A percentile compares a stretch with the other conserved stretches of the same genome.
Evolutionary conservation across 1,140 invertebrate genomes (phyloP).

Genomic region (Diplogasteroides magnus): DNA sequence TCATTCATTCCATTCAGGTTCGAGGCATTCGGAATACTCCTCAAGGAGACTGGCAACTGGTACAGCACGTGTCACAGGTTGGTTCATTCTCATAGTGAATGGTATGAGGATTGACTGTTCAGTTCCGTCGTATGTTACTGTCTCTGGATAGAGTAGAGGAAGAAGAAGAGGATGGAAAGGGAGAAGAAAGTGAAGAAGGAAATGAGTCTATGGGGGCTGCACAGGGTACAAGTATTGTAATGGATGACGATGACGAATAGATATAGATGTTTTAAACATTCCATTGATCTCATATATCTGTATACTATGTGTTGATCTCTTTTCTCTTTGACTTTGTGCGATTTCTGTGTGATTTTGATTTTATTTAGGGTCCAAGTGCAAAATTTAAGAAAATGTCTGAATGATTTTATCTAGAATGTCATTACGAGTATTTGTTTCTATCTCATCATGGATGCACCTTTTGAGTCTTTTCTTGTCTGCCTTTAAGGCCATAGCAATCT

Average conservation of each 20-base stretch:
- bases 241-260: background rate
- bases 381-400: too few species aligned
- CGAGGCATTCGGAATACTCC: constrained; percentile 17
- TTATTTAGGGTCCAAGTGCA: too few species aligned
- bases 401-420: too few species aligned
- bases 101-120: constrained; percentile 32
- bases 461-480: too few species aligned
- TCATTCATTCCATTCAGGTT: constrained; percentile 2
- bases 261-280: background rate
- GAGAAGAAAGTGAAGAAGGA: constrained; percentile 12
- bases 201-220: constrained; percentile 11
- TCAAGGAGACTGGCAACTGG: constrained; percentile 1
- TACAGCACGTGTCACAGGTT: constrained; percentile 14
- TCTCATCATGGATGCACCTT: too few species aligned
- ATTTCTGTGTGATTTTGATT: too few species aligned
- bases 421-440: too few species aligned
- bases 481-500: too few species aligned
- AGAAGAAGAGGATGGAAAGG: constrained; percentile 21
- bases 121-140: constrained; percentile 48
- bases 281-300: background rate
- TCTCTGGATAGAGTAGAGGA: constrained; percentile 42
- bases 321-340: background rate
- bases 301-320: background rate
- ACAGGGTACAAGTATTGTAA: background rate
- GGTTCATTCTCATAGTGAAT: constrained; percentile 38